Conservation (phyloP, 2,113 vertebrate species). For the Lontra canadensis region DNA sequence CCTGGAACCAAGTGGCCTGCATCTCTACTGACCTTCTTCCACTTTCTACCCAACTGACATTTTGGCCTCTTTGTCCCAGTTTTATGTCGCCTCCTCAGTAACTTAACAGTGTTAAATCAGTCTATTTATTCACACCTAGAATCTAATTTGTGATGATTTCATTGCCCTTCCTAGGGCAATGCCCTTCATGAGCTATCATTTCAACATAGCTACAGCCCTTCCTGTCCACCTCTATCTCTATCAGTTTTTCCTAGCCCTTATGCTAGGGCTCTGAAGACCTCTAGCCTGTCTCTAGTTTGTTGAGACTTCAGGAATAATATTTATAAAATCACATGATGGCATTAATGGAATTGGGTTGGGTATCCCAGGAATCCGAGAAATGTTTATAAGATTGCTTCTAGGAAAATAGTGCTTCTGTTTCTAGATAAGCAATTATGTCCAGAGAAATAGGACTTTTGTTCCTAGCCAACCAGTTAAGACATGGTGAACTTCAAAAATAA, state of each 20-base stretch:
- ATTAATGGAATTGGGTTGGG: neutral
- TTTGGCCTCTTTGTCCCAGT: neutral
- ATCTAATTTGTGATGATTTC: neutral
- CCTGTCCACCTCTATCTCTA: neutral
- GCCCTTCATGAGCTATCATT: no score
- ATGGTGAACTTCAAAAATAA: neutral
- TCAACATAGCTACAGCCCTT: neutral
- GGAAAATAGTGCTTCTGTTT: slow-evolving; percentile 45
- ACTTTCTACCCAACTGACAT: neutral
- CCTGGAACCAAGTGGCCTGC: neutral
- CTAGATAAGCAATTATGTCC: slow-evolving; percentile 24
- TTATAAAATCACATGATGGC: neutral
- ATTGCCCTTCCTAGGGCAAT: neutral
- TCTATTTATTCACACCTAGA: neutral
- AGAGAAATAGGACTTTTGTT: slow-evolving; percentile 8
- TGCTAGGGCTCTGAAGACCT: neutral
- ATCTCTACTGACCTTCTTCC: neutral
- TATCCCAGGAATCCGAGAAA: slow-evolving; percentile 9
- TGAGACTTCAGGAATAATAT: slow-evolving; percentile 1
- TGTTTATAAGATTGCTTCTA: slow-evolving; percentile 49
- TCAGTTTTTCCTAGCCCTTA: neutral
- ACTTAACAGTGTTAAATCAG: neutral
- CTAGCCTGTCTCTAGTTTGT: neutral
- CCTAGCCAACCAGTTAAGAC: slow-evolving; percentile 21
- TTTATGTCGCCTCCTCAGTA: neutral